A percentile compares a stretch with the other conserved stretches of the same genome.
phyloP scores from a whole-genome alignment of 2,797 vertebrate genomes.

The Phoebastria nigripes region DNA sequence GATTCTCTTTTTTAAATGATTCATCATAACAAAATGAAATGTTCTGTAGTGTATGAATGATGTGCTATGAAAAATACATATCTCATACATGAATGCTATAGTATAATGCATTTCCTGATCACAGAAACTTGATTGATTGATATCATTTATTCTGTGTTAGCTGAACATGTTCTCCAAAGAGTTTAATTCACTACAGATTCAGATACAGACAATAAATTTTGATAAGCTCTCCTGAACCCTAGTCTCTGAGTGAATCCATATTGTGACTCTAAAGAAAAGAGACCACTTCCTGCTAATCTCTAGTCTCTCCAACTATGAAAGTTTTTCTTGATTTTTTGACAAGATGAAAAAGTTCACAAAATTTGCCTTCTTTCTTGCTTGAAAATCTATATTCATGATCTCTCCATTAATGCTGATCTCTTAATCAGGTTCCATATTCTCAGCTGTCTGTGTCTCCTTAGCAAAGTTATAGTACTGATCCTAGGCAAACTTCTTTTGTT shows the following conservation, averaged over 20 bases:
- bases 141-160: not conserved
- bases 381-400: not conserved
- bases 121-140: not conserved
- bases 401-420: not conserved
- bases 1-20: conserved; percentile 14
- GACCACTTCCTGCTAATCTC: not conserved
- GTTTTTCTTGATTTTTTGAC: not conserved
- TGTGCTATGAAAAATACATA: not conserved
- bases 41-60: not conserved
- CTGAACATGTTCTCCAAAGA: not conserved
- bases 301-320: not conserved
- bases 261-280: not conserved
- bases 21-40: conserved; percentile 14
- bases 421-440: not conserved
- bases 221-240: not conserved
- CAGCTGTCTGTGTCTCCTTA: not conserved
- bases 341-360: not conserved
- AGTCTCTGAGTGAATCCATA: not conserved
- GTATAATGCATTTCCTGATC: not conserved
- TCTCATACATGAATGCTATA: not conserved
- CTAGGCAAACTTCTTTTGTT: not conserved
- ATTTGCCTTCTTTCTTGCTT: not conserved
- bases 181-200: not conserved
- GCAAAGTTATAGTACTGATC: not conserved
- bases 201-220: not conserved